phyloP scores from a whole-genome alignment of 2,113 vertebrate genomes.

The Glaucomys volans region DNA sequence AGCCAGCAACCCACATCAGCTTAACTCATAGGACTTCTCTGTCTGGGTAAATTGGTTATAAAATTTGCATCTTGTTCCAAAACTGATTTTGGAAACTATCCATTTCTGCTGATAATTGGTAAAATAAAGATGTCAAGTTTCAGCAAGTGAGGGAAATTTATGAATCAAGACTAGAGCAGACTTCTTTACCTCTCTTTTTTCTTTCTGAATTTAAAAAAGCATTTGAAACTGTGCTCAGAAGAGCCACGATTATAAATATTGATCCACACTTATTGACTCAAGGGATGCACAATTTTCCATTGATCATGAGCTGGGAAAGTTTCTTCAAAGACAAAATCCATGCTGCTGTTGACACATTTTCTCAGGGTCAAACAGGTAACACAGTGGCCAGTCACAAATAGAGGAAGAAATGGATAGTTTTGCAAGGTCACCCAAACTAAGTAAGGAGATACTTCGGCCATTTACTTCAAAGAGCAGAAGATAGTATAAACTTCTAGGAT shows the following conservation, averaged over 20 bases:
- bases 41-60: neutral
- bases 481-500: neutral
- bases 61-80: neutral
- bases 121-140: neutral
- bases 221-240: neutral
- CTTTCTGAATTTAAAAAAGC: neutral
- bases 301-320: neutral
- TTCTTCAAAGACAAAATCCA: neutral
- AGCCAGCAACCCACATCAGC: neutral
- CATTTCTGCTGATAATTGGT: neutral
- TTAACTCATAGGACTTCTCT: neutral
- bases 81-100: conserved; percentile 11
- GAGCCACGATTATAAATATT: neutral
- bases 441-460: neutral
- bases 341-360: neutral
- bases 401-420: neutral
- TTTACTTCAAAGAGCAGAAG: neutral
- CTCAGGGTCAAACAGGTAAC: neutral
- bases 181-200: neutral
- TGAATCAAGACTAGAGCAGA: neutral
- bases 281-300: neutral
- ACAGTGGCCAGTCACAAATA: neutral
- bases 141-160: neutral
- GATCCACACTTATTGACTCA: neutral
- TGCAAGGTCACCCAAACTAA: neutral